These are phyloP conservation scores for Armadillidium nasatum DNA, from an alignment of 1,140 invertebrate genomes.

Conservation along the genomic window DNA sequence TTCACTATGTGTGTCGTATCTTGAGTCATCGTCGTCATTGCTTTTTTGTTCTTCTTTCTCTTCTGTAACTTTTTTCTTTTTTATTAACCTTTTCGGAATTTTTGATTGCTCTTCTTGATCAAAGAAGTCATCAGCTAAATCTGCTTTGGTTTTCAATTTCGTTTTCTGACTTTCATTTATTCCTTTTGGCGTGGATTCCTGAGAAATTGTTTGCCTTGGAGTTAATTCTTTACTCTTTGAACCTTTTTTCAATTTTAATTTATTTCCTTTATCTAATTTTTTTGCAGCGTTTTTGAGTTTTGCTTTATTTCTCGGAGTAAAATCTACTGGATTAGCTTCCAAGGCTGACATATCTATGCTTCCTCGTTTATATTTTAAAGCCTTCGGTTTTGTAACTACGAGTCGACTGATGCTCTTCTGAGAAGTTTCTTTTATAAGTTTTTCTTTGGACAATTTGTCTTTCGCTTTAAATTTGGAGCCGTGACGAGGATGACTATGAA, in stretches of 20 bases:
- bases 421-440: not conserved
- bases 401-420: conserved; percentile 44
- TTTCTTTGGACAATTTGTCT: conserved; percentile 16
- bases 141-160: not conserved
- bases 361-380: conserved; percentile 54
- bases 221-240: not conserved
- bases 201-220: not conserved
- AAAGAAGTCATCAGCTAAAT: not conserved
- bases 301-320: not conserved
- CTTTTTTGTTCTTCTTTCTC: conserved; percentile 21
- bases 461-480: conserved; percentile 30
- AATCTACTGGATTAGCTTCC: not conserved
- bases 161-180: not conserved
- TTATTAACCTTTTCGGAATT: not conserved
- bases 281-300: not conserved
- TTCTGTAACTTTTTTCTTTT: conserved; percentile 18
- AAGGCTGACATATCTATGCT: conserved; percentile 32
- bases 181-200: conserved; percentile 19
- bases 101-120: not conserved
- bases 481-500: conserved; percentile 58
- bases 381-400: conserved; percentile 55
- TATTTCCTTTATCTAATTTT: not conserved
- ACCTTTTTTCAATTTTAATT: not conserved
- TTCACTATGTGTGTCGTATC: no score
- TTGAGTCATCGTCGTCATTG: no score